Base-by-base conservation (phyloP, 2,113 vertebrate genomes). In the Montifringilla adamsi region DNA sequence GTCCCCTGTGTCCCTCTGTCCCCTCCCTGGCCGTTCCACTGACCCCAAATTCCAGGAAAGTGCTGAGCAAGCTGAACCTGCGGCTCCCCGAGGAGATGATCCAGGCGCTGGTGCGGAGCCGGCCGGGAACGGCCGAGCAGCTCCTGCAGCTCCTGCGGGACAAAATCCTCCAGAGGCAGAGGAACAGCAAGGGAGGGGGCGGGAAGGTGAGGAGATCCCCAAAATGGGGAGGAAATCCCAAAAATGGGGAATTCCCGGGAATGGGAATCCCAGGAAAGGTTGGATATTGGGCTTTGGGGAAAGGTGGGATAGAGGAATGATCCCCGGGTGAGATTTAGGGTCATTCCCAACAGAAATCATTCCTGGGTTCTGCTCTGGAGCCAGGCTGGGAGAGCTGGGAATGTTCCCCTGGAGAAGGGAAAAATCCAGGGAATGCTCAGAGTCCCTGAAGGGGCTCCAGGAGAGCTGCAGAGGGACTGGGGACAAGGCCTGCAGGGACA, bases 11-110 rank as follows among this genome's bases (percentile, higher is more conserved):
- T 47, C 46, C 46, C 46, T 12, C 15, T 56, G 31, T 9, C 43
- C 44, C 63, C 43, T n/a, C 60, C 15, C 24, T 2, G 33, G 17
- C 2, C 7, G 17, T 26, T 3, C 7, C 23, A 12, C 5, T 1
- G 11, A 19, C 19, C 21, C 33, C 44, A 2, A 67, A 47, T 19
- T n/a, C 13, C 12, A 68, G 69, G 69, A 73, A 55, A 6, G 69
- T 73, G 50, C 69, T 73, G 69, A 55, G 50, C 10, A 55, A 55
- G 50, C 69, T 73, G 69, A n/a, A 43, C 31, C 19, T 73, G 22
- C 69, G 30, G 9, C 6, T 73, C 2, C 37, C 69, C 2, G 50
- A 73, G 50, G 69, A 19, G 30, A n/a, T 44, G 70, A 74, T 74
- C 52, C 70, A 74, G 52, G 56, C 33, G 4, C 70, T 73, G 52